Base-by-base conservation (phyloP, 2,113 vertebrate species). In the Syngnathus typhle region DNA sequence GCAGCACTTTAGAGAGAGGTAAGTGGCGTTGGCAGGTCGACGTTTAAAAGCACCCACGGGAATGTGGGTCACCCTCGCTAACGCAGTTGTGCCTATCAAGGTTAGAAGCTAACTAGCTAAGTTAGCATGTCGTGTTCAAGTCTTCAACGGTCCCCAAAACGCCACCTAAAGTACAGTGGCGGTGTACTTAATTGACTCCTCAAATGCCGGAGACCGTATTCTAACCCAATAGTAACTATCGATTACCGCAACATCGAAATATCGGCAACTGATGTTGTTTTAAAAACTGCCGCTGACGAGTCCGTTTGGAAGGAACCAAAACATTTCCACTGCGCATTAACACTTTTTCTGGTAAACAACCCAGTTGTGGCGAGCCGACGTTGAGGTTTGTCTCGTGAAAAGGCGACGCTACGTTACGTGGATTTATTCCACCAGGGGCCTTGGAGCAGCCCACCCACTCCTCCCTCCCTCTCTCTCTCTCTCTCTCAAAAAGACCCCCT, bases 11-110 rank as follows among this genome's bases (percentile, higher is more conserved):
- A 13, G 64, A 51, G 54, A 73, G 72, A 85, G 83, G 88, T 89
- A 84, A 85, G 86, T 67, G 55, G 51, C 8, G 52, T 58, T 55
- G 43, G 44, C 11, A 23, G 12, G 77, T 76, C 65, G 70, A 70
- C 64, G 49, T 78, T 82, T 79, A 72, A 76, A 78, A 63, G 61
- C 79, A 52, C 55, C 63, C 36, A 73, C 54, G 67, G 77, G 78
- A 85, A 86, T 84, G 76, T 82, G 78, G 87, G 84, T 88, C 81
- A 88, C 79, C 74, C 69, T 62, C 65, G 87, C 87, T 88, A 89
- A 72, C 67, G 38, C 73, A 71, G 64, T 70, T 21, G 69, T 70
- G 60, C 64, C 60, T 72, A 16, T 73, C 78, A 85, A 81, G 83
- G 81, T 85, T 82, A 84, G 71, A 46, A 43, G 84, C 84, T 82